These are phyloP conservation scores for Corythucha ciliata DNA, from an alignment of 2,888 invertebrate genomes.

Conservation along the genomic window DNA sequence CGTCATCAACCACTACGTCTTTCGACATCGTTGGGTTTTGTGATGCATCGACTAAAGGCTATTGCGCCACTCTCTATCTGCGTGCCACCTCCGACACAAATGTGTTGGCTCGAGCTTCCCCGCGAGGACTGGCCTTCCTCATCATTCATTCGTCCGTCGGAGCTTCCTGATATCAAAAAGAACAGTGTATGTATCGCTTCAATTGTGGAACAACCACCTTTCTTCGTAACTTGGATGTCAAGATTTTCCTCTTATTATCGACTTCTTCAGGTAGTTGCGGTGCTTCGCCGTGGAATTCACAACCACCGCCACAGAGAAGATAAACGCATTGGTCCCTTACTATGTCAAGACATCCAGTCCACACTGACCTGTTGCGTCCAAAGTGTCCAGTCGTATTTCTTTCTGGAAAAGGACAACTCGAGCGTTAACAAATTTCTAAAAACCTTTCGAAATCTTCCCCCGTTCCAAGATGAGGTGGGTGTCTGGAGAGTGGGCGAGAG, in stretches of 20 bases:
- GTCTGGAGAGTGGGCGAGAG: conserved; percentile 17
- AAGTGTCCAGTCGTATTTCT: not conserved
- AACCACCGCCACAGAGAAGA: not conserved
- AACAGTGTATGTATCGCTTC: not conserved
- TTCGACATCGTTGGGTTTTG: conserved; percentile 9
- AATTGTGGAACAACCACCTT: not conserved
- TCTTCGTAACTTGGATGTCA: conserved; percentile 11
- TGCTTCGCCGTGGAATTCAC: conserved; percentile 1
- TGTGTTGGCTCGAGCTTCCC: conserved; percentile 8
- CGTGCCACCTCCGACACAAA: not conserved
- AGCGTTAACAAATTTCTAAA: not conserved
- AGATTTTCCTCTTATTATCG: not conserved
- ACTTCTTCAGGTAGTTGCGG: conserved; percentile 9
- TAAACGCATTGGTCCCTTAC: not conserved
- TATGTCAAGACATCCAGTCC: not conserved
- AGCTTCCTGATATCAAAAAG: conserved; percentile 11
- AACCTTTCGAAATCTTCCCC: not conserved
- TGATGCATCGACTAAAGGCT: conserved; percentile 8
- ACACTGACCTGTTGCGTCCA: conserved; percentile 4
- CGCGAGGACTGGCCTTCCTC: not conserved
- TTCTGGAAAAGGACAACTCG: not conserved
- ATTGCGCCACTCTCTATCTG: conserved; percentile 4
- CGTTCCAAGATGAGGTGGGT: conserved; percentile 7
- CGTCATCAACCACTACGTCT: not conserved
- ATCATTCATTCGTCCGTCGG: not conserved